Base-by-base conservation (phyloP, 2,113 vertebrate genomes). In the Phrynosoma platyrhinos region DNA sequence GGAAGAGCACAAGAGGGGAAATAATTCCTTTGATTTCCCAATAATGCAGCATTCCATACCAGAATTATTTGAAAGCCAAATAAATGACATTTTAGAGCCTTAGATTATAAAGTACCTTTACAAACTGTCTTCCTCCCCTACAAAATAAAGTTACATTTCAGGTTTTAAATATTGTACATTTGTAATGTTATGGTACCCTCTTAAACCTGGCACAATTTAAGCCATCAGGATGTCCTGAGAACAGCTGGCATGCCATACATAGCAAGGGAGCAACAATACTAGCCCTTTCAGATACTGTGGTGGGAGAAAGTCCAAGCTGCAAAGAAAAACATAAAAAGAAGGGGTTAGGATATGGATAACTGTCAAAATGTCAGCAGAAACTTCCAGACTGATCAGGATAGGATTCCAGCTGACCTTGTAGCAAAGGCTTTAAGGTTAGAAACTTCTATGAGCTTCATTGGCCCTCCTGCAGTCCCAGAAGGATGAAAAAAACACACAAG, bases 381-480 rank as follows among this genome's bases (percentile, higher is more conserved):
- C 78, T 10, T 23, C 69, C 23, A 66, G 77, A 58, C 47, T 0
- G 0, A 62, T 87, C 14, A 36, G 25, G 58, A 79, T 52, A 40
- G 71, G 9, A 12, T 10, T 88, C 64, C 64, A 87, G 52, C 58
- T 93, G 81, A 83, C 69, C 69, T 90, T 84, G 75, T 14, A 82
- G 75, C 69, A 89, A 75, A 66, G 88, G 40, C 9, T 91, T 77
- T 88, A 82, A 88, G 58, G 30, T 84, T 74, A 74, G 55, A 66
- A 62, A 90, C 16, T 77, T 76, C 82, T n/a, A 88, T 82, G 74
- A 68, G 30, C 85, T 91, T 47, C 40, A 1, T 7, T 72, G 42
- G 68, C 58, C 58, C 78, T 80, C 2, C 66, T 90, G 42, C 8
- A 62, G 68, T 66, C 62, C 89, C 86, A 81, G 21, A 71, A 75